phyloP scores from a whole-genome alignment of 1,140 invertebrate species.

The Sycobia sp. region DNA sequence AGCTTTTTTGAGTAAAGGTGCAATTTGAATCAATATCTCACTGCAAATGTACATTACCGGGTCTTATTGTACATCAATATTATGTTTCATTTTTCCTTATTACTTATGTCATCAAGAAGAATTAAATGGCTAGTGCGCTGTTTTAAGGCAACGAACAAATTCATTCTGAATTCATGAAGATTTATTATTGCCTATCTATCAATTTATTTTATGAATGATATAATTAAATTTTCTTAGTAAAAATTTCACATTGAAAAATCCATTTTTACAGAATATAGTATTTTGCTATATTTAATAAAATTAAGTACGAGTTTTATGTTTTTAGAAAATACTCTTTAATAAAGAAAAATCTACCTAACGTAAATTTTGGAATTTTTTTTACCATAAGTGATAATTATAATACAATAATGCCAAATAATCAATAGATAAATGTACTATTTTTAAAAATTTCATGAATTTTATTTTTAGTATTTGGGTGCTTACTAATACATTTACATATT shows the following conservation, averaged over 20 bases:
- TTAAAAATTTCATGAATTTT: neutral
- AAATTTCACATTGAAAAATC: too few relatives aligned
- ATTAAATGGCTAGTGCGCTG: constrained; percentile 9
- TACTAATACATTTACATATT: constrained; percentile 1
- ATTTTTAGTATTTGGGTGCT: neutral
- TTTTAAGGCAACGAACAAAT: constrained; percentile 21
- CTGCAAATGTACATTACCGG: constrained; percentile 19
- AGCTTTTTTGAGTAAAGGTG: constrained; percentile 21
- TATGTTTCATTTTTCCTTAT: constrained; percentile 18
- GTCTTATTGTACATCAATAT: constrained; percentile 21
- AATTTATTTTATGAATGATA: constrained; percentile 20
- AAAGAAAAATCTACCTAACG: neutral
- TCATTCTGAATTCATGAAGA: constrained; percentile 17
- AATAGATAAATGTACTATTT: neutral
- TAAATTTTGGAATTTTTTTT: too few relatives aligned
- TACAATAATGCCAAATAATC: constrained; percentile 7
- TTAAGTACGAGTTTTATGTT: constrained; percentile 14
- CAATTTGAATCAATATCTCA: constrained; percentile 29
- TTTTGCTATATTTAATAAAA: constrained; percentile 7
- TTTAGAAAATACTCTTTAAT: constrained; percentile 25
- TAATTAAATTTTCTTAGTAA: too few relatives aligned
- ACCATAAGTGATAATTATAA: too few relatives aligned
- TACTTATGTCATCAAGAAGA: constrained; percentile 20
- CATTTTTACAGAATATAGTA: neutral
- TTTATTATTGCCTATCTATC: constrained; percentile 12